Evolutionary conservation across 2,113 vertebrate species (phyloP).

Genomic region (Chaenogobius annularis): DNA sequence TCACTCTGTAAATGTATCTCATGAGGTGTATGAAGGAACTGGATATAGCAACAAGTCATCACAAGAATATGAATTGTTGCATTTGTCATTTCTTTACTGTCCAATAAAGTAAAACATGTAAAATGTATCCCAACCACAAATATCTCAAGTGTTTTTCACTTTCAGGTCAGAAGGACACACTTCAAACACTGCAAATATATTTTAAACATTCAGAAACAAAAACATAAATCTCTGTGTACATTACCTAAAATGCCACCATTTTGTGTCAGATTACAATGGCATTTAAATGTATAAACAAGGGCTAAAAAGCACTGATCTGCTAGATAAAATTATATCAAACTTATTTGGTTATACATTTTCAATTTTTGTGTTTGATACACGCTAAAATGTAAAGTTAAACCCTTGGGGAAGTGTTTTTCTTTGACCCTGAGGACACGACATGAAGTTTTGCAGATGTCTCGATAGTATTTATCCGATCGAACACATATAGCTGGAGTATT

Average conservation of each 20-base stretch:
- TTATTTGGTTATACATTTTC: not conserved
- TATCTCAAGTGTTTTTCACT: too few relatives aligned
- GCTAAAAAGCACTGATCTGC: not conserved
- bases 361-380: not conserved
- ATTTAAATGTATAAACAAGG: not conserved
- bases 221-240: not conserved
- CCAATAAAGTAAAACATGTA: not conserved
- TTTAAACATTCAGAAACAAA: too few relatives aligned
- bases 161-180: too few relatives aligned
- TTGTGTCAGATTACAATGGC: not conserved
- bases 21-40: not conserved
- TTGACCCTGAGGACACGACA: conserved; percentile 28
- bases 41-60: not conserved
- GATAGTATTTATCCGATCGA: conserved; percentile 34
- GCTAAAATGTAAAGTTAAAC: not conserved
- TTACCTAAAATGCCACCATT: not conserved
- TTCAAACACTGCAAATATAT: too few relatives aligned
- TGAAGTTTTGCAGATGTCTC: conserved; percentile 39
- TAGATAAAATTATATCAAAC: not conserved
- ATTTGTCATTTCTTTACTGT: not conserved
- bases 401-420: conserved; percentile 23
- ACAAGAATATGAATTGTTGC: not conserved
- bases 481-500: conserved; percentile 30
- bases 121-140: not conserved
- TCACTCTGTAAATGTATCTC: not conserved